These are phyloP conservation scores for Stenodera caucasica DNA, from an alignment of 2,888 invertebrate genomes.

Conservation along the genomic window DNA sequence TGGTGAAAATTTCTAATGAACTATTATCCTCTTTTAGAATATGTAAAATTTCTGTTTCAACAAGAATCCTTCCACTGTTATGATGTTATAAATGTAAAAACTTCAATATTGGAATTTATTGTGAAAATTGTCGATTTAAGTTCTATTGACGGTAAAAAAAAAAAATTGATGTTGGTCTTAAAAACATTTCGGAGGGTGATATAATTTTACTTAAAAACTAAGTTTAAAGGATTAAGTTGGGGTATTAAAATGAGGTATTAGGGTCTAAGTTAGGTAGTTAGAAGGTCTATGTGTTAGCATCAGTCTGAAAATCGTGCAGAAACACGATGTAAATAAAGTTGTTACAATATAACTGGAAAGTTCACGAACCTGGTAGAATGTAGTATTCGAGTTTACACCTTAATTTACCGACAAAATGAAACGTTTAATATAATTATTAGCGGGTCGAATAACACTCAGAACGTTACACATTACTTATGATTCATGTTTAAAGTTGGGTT, in stretches of 20 bases:
- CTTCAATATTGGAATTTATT: background rate
- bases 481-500: conserved; percentile 38
- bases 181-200: background rate
- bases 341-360: conserved; percentile 20
- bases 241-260: conserved; percentile 6
- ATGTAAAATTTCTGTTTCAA: background rate
- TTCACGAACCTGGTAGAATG: conserved; percentile 24
- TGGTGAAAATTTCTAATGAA: background rate
- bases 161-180: background rate
- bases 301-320: conserved; percentile 6
- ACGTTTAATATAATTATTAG: conserved; percentile 40
- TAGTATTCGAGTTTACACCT: conserved; percentile 28
- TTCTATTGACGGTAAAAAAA: too few species aligned
- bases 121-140: too few species aligned
- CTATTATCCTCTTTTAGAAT: background rate
- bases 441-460: conserved; percentile 32
- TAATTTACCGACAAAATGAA: conserved; percentile 35
- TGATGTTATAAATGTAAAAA: background rate
- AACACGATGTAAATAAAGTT: conserved; percentile 22
- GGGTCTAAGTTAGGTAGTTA: conserved; percentile 6
- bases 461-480: conserved; percentile 37
- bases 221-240: background rate
- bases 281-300: conserved; percentile 6
- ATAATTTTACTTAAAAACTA: background rate
- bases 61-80: background rate